Percentiles rank a stretch among this genome's conserved stretches.
Conservation (phyloP, 2,113 vertebrate genomes). For the Datnioides undecimradiatus region DNA sequence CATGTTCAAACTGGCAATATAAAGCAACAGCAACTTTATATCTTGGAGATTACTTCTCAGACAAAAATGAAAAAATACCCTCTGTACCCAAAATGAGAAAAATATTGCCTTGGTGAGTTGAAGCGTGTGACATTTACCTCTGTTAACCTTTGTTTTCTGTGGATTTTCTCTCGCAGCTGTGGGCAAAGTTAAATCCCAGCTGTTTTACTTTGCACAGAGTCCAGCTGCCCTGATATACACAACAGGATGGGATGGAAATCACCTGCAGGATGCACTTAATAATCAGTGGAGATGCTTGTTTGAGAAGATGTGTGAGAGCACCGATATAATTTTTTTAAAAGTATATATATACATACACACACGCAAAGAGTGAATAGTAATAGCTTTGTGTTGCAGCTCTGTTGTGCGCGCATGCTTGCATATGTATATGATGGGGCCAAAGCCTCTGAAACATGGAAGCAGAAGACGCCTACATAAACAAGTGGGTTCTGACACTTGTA, state of each 20-base stretch:
- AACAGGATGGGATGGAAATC: conserved; percentile 28
- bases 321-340: background rate
- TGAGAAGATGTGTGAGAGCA: conserved; percentile 13
- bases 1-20: conserved; percentile 11
- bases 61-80: background rate
- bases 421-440: conserved; percentile 51
- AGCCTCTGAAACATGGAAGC: conserved; percentile 54
- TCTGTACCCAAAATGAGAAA: conserved; percentile 9
- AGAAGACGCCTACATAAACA: conserved; percentile 74
- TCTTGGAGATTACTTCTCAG: conserved; percentile 16
- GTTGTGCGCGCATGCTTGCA: background rate
- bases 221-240: conserved; percentile 29
- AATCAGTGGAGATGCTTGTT: conserved; percentile 13
- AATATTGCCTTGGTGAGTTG: conserved; percentile 11
- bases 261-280: conserved; percentile 39
- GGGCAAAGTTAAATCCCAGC: conserved; percentile 39
- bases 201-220: conserved; percentile 19
- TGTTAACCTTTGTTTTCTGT: conserved; percentile 41
- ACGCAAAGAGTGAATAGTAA: background rate
- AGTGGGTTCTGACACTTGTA: conserved; percentile 76
- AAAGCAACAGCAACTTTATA: conserved; percentile 1
- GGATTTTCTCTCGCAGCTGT: conserved; percentile 38
- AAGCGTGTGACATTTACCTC: conserved; percentile 36
- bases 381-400: conserved; percentile 18
- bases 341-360: too few relatives aligned